Evolutionary conservation across 2,113 vertebrate genomes (phyloP), one percentile per base, ranked within the genome.

Genomic region (Scortum barcoo): DNA sequence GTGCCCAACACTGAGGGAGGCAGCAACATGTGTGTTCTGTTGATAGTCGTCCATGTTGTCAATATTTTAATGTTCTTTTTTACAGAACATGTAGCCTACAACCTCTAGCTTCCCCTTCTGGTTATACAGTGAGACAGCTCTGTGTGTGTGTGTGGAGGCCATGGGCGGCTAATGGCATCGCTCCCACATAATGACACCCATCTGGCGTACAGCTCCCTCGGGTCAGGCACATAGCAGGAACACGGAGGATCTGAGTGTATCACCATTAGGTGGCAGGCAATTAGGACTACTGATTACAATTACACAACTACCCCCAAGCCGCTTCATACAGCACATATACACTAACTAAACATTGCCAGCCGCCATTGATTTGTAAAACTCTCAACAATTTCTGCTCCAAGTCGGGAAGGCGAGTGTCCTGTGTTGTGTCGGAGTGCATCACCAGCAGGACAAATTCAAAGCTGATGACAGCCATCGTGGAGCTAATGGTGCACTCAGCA

Each of bases 261-360:
- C 68, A 67, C 79, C 75, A 83, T 89, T 90, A 85, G 89, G 63
- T 72, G 80, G 72, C 69, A 74, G 80, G 73, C 81, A 72, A 73
- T 86, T 87, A 53, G 73, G 69, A 84, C 78, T 91, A 95, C 93
- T 93, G 92, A 94, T 91, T 81, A 79, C 77, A 80, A 81, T 94
- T 92, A 91, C 86, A 94, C 72, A 94, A 92, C 88, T 28, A 53
- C 48, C 58, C 73, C 53, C 57, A 42, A 53, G 68, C 76, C 86
- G 73, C n/a, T 85, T 66, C 65, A 71, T 78, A 80, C 63, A 76
- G 48, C 61, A n/a, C n/a, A 69, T 28, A 68, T 26, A 69, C 60
- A 78, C 38, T 16, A 74, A 84, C 50, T 76, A 77, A 90, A 86
- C 83, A 89, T 85, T 66, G 84, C 84, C 81, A 83, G 72, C 58